Conservation (phyloP, 2,113 vertebrate genomes). For the Lamprotornis superbus region DNA sequence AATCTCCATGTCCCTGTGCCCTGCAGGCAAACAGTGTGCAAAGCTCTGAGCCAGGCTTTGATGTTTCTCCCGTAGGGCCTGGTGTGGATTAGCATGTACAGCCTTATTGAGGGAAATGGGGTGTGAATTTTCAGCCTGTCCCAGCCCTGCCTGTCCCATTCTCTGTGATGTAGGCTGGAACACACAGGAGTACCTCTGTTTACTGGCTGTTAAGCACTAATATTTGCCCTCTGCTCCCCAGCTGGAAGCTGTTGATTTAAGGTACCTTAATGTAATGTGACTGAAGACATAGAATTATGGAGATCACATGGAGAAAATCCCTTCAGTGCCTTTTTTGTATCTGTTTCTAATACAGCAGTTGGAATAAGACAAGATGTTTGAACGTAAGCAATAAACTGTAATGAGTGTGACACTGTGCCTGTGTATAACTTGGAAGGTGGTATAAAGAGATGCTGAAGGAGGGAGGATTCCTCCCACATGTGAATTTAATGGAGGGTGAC, state of each 20-base stretch:
- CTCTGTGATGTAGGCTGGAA: not conserved
- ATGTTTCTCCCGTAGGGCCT: not conserved
- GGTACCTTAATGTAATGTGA: not conserved
- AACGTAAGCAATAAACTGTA: constrained; percentile 32
- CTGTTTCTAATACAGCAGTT: not conserved
- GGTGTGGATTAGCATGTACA: not conserved
- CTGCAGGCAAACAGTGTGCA: not conserved
- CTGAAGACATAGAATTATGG: not conserved
- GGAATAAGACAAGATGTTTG: not conserved
- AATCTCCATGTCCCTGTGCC: not conserved
- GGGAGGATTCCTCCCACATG: not conserved
- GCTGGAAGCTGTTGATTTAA: not conserved
- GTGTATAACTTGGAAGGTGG: not conserved
- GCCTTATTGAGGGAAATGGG: not conserved
- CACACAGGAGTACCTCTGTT: not conserved
- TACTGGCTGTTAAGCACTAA: not conserved
- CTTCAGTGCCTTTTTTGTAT: constrained; percentile 30
- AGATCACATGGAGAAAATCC: not conserved
- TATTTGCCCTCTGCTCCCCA: not conserved
- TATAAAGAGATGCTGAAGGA: not conserved
- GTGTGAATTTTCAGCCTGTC: not conserved
- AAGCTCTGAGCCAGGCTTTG: not conserved
- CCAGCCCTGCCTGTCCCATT: not conserved
- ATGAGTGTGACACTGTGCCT: not conserved
- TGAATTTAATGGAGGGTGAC: not conserved